Evolutionary conservation across 2,888 invertebrate genomes (phyloP), one percentile per base, ranked within the genome.

Genomic region (Nymphalis c-album): DNA sequence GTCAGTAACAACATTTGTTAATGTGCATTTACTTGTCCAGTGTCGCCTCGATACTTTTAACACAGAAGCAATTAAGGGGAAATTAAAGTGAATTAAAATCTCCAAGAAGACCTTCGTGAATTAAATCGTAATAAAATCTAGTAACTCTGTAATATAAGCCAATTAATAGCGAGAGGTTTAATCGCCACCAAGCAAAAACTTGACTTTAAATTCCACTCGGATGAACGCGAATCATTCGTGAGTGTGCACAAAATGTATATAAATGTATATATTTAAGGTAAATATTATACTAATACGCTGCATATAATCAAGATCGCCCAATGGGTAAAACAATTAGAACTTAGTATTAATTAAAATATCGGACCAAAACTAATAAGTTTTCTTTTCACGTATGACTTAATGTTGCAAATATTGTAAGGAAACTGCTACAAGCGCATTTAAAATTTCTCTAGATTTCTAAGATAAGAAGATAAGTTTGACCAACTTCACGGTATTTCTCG

Each of bases 171-270:
- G 75, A 75, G 79, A 80, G 76, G 81, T 81, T 80, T 87, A 87
- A 87, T 87, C 81, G 84, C 82, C 83, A 80, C 85, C 77, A 78
- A 78, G 81, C 79, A 86, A 86, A 85, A 87, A 86, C 85, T 81
- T 77, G 77, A 79, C 77, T 78, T 71, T 75, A 76, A 78, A 84
- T 83, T 83, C 80, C 82, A 76, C 77, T 80, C 69, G 73, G 75
- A 75, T 78, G 74, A 71, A 68, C 74, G 63, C 72, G 75, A 65
- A 72, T 68, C 74, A 76, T 74, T 79, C 78, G 67, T 78, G 78
- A 82, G 76, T 84, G 78, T 72, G 58, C 76, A 71, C 77, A 79
- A 74, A 77, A 75, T 72, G 69, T 68, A 70, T 57, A 73, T 48
- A 67, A 70, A 74, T 35, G 18, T 71, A 73, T 73, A 40, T 31